These are phyloP conservation scores for Drosophila leontia DNA, from an alignment of 1,140 invertebrate species.

Conservation along the genomic window DNA sequence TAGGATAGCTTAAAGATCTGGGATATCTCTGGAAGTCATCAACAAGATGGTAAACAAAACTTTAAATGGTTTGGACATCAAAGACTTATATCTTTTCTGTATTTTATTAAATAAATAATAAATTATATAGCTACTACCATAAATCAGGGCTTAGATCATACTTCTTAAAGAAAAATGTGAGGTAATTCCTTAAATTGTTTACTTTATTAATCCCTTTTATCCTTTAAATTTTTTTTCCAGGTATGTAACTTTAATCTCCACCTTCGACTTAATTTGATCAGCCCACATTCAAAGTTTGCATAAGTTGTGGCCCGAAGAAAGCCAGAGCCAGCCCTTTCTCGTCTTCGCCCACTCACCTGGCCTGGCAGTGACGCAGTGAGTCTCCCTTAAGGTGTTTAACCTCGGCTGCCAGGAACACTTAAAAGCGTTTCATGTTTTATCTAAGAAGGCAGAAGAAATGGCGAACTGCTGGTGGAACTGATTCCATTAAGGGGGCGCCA, in stretches of 20 bases:
- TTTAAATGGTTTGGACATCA: background rate
- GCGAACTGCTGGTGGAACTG: constrained; percentile 30
- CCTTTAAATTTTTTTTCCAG: background rate
- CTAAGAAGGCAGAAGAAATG: constrained; percentile 27
- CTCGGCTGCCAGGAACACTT: constrained; percentile 58
- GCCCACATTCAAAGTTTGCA: constrained; percentile 18
- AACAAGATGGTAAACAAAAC: background rate
- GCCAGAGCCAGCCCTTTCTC: constrained; percentile 10
- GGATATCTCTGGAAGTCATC: background rate
- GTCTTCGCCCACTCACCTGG: constrained; percentile 24
- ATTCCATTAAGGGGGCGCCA: constrained; percentile 58
- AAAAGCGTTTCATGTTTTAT: constrained; percentile 68
- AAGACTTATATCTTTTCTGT: background rate
- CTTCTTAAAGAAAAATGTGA: background rate
- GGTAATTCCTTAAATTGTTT: too few species aligned
- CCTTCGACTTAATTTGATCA: constrained; percentile 22
- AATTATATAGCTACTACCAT: too few species aligned
- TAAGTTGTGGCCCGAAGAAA: constrained; percentile 10
- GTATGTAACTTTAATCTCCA: background rate
- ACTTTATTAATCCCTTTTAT: background rate
- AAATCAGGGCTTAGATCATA: background rate
- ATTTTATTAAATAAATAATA: background rate
- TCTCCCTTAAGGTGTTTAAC: constrained; percentile 64
- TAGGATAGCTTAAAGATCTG: too few species aligned
- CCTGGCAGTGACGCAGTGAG: constrained; percentile 14